These are phyloP conservation scores for Spondyliosoma cantharus DNA, from an alignment of 2,797 vertebrate genomes.

Conservation along the genomic window DNA sequence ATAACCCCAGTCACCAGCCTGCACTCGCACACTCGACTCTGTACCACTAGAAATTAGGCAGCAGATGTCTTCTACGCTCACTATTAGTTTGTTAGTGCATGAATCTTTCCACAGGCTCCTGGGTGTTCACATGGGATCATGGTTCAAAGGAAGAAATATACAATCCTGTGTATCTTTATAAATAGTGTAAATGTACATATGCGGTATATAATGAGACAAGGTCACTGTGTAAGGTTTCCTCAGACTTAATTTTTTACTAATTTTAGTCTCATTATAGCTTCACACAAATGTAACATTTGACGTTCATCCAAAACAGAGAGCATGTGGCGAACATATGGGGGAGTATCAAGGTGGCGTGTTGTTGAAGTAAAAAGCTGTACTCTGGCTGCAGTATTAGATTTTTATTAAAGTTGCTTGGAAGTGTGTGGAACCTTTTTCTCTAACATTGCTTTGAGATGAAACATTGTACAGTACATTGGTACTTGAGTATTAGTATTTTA, in stretches of 20 bases:
- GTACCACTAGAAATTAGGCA: constrained; percentile 21
- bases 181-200: neutral
- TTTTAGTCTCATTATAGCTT: constrained; percentile 12
- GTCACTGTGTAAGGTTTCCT: neutral
- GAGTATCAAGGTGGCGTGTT: constrained; percentile 7
- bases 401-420: constrained; percentile 3
- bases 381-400: neutral
- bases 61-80: constrained; percentile 42
- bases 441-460: neutral
- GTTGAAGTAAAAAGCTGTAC: constrained; percentile 11
- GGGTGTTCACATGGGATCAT: constrained; percentile 11
- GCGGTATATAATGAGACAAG: neutral
- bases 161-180: neutral
- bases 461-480: neutral
- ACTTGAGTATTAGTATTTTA: neutral
- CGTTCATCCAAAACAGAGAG: constrained; percentile 4
- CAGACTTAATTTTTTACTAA: neutral
- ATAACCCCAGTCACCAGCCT: constrained; percentile 42
- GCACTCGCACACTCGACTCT: constrained; percentile 18
- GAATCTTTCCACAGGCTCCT: neutral
- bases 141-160: constrained; percentile 9
- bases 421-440: neutral
- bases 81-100: constrained; percentile 23
- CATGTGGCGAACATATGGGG: constrained; percentile 34
- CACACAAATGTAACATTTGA: constrained; percentile 25